Conservation (phyloP, 2,113 vertebrate genomes). For the Labrus mixtus region DNA sequence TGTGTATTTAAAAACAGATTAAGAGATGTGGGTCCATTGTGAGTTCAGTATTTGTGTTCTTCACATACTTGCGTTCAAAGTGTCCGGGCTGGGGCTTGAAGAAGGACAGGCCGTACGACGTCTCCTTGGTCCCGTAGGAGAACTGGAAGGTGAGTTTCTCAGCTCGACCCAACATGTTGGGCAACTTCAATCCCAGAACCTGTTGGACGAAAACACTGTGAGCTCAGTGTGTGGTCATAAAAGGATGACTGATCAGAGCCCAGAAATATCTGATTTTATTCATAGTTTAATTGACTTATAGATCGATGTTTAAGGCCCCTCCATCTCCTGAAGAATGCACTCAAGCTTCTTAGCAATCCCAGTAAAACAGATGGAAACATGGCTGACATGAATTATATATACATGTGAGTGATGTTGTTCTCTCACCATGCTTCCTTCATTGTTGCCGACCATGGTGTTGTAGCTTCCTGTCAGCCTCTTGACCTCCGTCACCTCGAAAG, state of each 20-base stretch:
- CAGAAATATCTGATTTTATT: too few relatives aligned
- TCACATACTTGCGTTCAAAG: conserved; percentile 93
- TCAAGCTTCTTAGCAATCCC: too few relatives aligned
- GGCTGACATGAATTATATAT: neutral
- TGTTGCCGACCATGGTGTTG: conserved; percentile 99
- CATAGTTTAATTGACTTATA: too few relatives aligned
- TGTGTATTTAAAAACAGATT: too few relatives aligned
- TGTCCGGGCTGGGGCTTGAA: conserved; percentile 94
- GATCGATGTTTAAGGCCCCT: too few relatives aligned
- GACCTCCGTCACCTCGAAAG: conserved; percentile 94
- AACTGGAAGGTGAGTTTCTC: conserved; percentile 98
- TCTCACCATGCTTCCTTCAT: conserved; percentile 98
- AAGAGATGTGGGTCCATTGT: neutral
- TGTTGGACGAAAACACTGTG: conserved; percentile 57
- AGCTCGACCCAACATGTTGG: conserved; percentile 93
- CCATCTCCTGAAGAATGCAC: too few relatives aligned
- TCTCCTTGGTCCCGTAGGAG: conserved; percentile 98
- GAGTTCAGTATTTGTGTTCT: neutral
- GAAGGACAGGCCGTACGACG: conserved; percentile 95
- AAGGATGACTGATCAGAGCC: too few relatives aligned
- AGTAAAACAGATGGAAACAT: neutral
- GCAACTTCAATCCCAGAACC: conserved; percentile 95
- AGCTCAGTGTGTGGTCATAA: neutral
- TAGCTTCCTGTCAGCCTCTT: conserved; percentile 94
- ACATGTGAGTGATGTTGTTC: neutral